Conservation (phyloP, 2,797 vertebrate genomes). For the Acipenser oxyrinchus region DNA sequence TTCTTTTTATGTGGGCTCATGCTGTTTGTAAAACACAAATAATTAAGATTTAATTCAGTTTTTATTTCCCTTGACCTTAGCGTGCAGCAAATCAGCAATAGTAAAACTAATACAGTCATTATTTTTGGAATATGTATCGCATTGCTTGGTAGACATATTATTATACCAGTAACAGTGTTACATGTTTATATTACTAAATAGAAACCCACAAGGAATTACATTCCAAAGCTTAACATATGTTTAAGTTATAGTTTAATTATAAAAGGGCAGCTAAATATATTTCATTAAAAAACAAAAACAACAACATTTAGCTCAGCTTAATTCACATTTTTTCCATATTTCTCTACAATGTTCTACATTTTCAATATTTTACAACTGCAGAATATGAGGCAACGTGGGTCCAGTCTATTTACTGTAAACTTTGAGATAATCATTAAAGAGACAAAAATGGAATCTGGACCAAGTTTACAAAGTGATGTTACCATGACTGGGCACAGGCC, state of each 20-base stretch:
- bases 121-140: constrained; percentile 18
- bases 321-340: no score
- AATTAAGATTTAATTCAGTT: constrained; percentile 23
- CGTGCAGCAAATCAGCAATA: constrained; percentile 16
- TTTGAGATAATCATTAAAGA: no score
- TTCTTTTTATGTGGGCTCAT: constrained; percentile 23
- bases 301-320: no score
- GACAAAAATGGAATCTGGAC: no score
- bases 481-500: no score
- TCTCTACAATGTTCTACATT: no score
- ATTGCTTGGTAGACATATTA: constrained; percentile 13
- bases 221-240: constrained; percentile 15
- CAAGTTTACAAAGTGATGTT: no score
- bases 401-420: no score
- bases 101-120: constrained; percentile 18
- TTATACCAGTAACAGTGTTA: constrained; percentile 5
- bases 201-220: constrained; percentile 15
- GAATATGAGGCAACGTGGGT: no score
- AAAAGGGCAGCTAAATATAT: not conserved
- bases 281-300: no score
- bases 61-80: constrained; percentile 26
- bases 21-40: constrained; percentile 21
- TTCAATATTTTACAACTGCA: no score
- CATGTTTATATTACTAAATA: constrained; percentile 15
- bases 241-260: constrained; percentile 15